Base-by-base conservation (phyloP, 1,140 invertebrate genomes). In the Euwallacea similis region DNA sequence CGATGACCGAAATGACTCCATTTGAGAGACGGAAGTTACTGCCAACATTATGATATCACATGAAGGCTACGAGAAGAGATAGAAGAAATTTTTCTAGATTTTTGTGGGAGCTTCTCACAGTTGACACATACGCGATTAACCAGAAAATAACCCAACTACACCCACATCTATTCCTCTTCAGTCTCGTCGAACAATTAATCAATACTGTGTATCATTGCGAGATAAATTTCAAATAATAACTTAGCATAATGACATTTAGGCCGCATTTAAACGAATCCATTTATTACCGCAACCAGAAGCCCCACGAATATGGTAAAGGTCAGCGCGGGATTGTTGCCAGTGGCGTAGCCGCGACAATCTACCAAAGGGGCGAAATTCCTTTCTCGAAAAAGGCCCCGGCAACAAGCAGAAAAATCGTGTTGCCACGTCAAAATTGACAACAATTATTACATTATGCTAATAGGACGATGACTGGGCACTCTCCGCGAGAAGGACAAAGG, bases 381-480 rank as follows among this genome's bases (percentile, higher is more conserved):
- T 33, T 33, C 46, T 11, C 46, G 46, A 50, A 50, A 50, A 50
- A 50, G 46, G 46, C 46, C 9, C 46, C 21, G 21, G 21, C 21
- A 33, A 33, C 21, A 33, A 33, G 21, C 1, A 33, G 21, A 13
- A 50, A 50, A 50, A 50, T 13, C 46, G 46, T 50, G 46, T 50
- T 61, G 59, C 8, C 42, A 43, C 44, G 47, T 67, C 55, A 73
- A 74, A 76, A 72, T 74, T 76, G 76, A 78, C 76, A 78, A 74
- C 75, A 74, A 78, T 78, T 78, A 76, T 65, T 65, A 65, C 76
- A 66, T 78, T 78, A 78, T 78, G 76, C 73, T 78, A 78, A 78
- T 78, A 65, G 76, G 68, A 61, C 47, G 69, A 76, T 78, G 76
- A 78, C 76, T 76, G 76, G 76, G 75, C 68, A 73, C 75, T 59